Base-by-base conservation (phyloP, 2,113 vertebrate species). In the Strix uralensis region DNA sequence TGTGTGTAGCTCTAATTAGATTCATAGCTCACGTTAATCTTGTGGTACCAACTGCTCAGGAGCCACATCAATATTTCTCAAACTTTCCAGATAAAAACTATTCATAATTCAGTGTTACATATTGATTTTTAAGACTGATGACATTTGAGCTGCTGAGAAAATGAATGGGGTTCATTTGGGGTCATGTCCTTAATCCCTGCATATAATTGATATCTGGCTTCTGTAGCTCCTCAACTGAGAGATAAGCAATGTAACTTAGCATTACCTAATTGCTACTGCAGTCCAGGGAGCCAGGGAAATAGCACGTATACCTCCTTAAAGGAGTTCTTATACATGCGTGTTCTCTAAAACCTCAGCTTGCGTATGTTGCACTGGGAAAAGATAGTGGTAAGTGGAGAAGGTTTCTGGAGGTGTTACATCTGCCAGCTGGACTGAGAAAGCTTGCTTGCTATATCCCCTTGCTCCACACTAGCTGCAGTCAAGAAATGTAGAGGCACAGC, bases 111-210 rank as follows among this genome's bases (percentile, higher is more conserved):
- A 92, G 20, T 19, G 22, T 73, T 95, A 88, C 6, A 5, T 80
- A 95, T 95, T 89, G 59, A 97, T 94, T 96, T 94, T 93, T 86
- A 86, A 94, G 69, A 82, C 15, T 72, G 44, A 70, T 90, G 79
- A 73, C 89, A 72, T 89, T 94, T 88, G 81, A 94, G 73, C 71
- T 94, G 86, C 67, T 57, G 51, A 73, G 75, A 94, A 94, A 98
- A 95, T 87, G 88, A 96, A 97, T 94, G 58, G 55, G 19, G 38
- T 80, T 97, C 65, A 77, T 72, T 14, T 86, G 58, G 74, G 88
- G 52, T 92, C 92, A 89, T 6, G 3, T 88, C 72, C 69, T 79
- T 94, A 96, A 92, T 67, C 15, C 54, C 21, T 71, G 44, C 8
- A 1, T 90, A 13, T 79, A 92, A 93, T 18, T 86, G 70, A 59